Evolutionary conservation across 1,140 invertebrate species (phyloP).

Genomic region (Solenopsis invicta): DNA sequence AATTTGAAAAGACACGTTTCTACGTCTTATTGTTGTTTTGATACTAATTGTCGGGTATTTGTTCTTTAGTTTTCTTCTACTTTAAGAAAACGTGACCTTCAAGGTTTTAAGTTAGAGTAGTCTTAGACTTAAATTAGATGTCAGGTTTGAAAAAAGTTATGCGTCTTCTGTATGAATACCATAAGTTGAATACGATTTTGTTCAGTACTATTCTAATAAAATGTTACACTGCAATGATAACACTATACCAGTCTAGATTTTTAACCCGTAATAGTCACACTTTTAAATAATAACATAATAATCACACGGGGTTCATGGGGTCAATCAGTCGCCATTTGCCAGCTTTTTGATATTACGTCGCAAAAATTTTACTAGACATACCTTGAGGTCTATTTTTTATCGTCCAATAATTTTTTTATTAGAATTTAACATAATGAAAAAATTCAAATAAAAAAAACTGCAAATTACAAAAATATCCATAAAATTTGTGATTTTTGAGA

Average conservation of each 20-base stretch:
- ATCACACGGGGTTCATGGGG: too few species aligned
- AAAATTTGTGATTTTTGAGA: too few species aligned
- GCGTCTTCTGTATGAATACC: constrained; percentile 61
- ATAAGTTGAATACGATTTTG: constrained; percentile 38
- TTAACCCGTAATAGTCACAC: too few species aligned
- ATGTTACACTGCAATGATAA: not conserved
- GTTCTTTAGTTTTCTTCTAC: not conserved
- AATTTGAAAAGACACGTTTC: not conserved
- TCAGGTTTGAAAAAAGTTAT: constrained; percentile 62
- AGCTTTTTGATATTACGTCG: too few species aligned
- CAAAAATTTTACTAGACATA: too few species aligned
- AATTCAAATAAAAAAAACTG: too few species aligned
- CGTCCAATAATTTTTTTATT: too few species aligned
- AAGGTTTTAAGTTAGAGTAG: not conserved
- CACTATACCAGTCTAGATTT: constrained; percentile 23
- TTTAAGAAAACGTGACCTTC: not conserved
- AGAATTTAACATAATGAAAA: too few species aligned
- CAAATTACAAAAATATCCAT: too few species aligned
- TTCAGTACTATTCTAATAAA: not conserved
- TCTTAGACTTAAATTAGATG: not conserved
- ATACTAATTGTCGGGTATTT: not conserved
- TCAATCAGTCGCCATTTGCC: too few species aligned
- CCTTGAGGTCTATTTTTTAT: too few species aligned
- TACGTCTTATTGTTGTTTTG: not conserved
- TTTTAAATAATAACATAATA: too few species aligned